A percentile compares a stretch with the other conserved stretches of the same genome.
phyloP scores from a whole-genome alignment of 2,113 vertebrate genomes.

The Corythornis cristatus region DNA sequence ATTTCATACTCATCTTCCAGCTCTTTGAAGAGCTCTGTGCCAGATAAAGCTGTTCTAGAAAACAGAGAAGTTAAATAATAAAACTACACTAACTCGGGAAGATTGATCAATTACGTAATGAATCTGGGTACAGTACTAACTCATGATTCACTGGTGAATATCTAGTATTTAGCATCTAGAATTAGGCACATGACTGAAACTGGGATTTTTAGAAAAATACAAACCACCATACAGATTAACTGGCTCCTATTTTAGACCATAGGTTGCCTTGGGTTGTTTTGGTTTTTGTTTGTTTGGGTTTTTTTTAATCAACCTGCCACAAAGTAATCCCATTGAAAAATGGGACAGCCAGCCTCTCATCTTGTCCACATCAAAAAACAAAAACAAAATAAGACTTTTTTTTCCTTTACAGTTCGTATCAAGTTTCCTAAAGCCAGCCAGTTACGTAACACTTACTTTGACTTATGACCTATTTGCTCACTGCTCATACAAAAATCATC shows the following conservation, averaged over 20 bases:
- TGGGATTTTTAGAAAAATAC: not conserved
- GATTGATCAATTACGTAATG: not conserved
- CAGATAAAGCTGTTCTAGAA: not conserved
- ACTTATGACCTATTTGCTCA: constrained; percentile 54
- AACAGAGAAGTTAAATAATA: not conserved
- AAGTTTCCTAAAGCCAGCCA: constrained; percentile 51
- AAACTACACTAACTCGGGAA: not conserved
- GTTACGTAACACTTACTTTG: constrained; percentile 62
- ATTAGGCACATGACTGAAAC: not conserved
- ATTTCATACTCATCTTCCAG: not conserved
- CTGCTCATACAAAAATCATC: not conserved
- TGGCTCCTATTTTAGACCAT: not conserved
- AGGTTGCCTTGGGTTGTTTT: not conserved
- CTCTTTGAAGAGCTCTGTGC: not conserved
- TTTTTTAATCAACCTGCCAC: not conserved
- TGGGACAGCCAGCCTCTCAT: not conserved
- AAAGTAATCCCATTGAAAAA: not conserved
- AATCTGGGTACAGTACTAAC: not conserved
- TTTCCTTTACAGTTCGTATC: not conserved
- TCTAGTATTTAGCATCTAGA: not conserved
- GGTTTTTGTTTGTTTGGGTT: not conserved
- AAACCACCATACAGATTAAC: not conserved
- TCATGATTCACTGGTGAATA: not conserved
- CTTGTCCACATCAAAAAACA: not conserved
- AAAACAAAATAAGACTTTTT: not conserved